A percentile compares a stretch with the other conserved stretches of the same genome.
phyloP scores from a whole-genome alignment of 1,140 invertebrate species.

The Thaumetopoea pityocampa region DNA sequence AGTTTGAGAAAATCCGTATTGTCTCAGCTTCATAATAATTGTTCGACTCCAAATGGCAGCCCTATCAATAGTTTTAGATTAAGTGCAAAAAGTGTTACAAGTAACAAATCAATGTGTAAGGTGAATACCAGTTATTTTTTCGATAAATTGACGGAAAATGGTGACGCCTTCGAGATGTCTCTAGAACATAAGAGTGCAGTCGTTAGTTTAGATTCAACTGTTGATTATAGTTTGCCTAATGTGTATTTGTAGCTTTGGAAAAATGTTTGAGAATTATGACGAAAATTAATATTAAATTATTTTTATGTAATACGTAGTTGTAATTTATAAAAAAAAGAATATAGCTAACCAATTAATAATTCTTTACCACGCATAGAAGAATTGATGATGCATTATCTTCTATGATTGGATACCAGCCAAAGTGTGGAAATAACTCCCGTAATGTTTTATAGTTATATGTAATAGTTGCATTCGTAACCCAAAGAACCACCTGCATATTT shows the following conservation, averaged over 20 bases:
- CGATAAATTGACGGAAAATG: slow-evolving; percentile 55
- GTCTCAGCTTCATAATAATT: slow-evolving; percentile 40
- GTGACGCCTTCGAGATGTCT: slow-evolving; percentile 69
- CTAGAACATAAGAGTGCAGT: slow-evolving; percentile 42
- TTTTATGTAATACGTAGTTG: no score
- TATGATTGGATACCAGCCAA: no score
- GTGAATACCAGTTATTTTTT: slow-evolving; percentile 68
- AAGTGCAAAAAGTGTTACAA: slow-evolving; percentile 11
- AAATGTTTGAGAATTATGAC: no score
- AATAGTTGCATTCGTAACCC: no score
- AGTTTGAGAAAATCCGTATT: slow-evolving; percentile 27
- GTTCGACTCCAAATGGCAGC: slow-evolving; percentile 59
- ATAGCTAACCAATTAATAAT: no score
- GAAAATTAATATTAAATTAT: no score
- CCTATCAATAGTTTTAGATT: slow-evolving; percentile 25
- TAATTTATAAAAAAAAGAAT: no score
- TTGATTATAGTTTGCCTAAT: slow-evolving; percentile 50
- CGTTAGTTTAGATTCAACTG: slow-evolving; percentile 31
- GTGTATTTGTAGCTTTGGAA: slow-evolving; percentile 36
- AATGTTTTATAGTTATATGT: no score
- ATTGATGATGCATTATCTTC: no score
- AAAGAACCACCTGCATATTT: no score
- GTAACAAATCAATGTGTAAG: slow-evolving; percentile 20
- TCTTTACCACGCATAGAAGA: no score
- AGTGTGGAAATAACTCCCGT: no score